These are phyloP conservation scores for Solenodon paradoxus DNA, from an alignment of 2,113 vertebrate species.

Conservation along the genomic window DNA sequence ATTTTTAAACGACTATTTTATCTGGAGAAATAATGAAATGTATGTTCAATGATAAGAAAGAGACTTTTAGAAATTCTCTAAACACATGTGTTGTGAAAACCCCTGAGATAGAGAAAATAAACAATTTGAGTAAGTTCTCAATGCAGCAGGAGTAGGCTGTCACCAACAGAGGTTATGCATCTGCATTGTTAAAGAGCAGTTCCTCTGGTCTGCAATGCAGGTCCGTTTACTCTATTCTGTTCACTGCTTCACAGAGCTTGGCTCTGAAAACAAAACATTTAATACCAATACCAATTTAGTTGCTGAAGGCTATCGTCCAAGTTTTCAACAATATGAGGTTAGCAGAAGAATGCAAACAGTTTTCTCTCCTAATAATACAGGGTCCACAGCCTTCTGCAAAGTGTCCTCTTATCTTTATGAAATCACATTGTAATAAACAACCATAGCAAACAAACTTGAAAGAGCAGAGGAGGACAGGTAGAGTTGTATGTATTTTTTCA, in stretches of 20 bases:
- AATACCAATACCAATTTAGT: background rate
- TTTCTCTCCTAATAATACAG: background rate
- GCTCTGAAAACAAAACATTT: background rate
- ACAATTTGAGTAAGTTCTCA: background rate
- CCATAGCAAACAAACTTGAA: background rate
- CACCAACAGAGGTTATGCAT: background rate
- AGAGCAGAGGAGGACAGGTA: background rate
- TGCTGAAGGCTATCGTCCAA: background rate
- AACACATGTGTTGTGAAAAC: background rate
- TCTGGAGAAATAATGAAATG: constrained; percentile 7
- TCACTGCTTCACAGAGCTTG: background rate
- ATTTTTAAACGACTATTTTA: background rate
- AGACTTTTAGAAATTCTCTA: constrained; percentile 7
- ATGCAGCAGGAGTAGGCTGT: background rate
- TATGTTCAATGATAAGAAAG: background rate
- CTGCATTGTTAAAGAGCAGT: background rate
- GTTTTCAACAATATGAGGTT: background rate
- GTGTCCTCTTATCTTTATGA: background rate
- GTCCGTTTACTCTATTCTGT: background rate
- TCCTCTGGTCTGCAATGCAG: background rate
- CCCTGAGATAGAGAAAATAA: background rate
- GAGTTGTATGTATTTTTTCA: background rate
- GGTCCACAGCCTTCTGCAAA: background rate
- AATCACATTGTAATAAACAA: background rate
- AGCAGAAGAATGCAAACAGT: background rate